Evolutionary conservation across 2,888 invertebrate genomes (phyloP).

Genomic region (Stenolophus ochropezus): DNA sequence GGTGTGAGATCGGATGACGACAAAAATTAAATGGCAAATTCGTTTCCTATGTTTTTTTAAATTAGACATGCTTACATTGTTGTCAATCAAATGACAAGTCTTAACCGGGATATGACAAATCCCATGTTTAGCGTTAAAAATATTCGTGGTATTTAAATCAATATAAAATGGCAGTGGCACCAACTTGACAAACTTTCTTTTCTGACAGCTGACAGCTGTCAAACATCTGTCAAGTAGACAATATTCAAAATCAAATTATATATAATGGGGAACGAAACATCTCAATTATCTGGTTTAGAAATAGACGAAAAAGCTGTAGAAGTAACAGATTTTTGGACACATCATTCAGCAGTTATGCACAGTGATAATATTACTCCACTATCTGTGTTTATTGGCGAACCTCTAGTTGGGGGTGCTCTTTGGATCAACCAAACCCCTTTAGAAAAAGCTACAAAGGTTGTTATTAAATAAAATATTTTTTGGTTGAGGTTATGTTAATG

Average conservation of each 20-base stretch:
- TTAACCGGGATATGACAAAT: too few species aligned
- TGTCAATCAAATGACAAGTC: too few species aligned
- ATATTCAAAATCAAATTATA: constrained; percentile 23
- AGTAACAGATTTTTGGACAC: constrained; percentile 87
- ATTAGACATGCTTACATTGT: too few species aligned
- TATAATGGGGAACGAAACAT: constrained; percentile 86
- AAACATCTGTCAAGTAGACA: not conserved
- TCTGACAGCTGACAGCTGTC: constrained; percentile 40
- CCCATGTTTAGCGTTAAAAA: too few species aligned
- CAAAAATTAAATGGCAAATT: too few species aligned
- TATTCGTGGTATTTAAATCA: too few species aligned
- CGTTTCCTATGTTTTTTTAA: too few species aligned
- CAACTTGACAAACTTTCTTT: not conserved
- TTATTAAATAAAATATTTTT: constrained; percentile 62
- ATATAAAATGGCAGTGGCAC: not conserved
- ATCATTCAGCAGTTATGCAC: constrained; percentile 78
- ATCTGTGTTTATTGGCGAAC: constrained; percentile 86
- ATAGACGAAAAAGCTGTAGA: constrained; percentile 85
- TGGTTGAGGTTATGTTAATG: constrained; percentile 35
- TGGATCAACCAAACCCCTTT: constrained; percentile 82
- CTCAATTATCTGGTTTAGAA: constrained; percentile 82
- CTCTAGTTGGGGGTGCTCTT: constrained; percentile 78
- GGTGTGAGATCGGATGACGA: too few species aligned
- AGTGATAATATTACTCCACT: constrained; percentile 78
- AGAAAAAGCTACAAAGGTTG: constrained; percentile 85